Conservation (phyloP, 2,888 invertebrate species). For the Perithous albicinctus region DNA sequence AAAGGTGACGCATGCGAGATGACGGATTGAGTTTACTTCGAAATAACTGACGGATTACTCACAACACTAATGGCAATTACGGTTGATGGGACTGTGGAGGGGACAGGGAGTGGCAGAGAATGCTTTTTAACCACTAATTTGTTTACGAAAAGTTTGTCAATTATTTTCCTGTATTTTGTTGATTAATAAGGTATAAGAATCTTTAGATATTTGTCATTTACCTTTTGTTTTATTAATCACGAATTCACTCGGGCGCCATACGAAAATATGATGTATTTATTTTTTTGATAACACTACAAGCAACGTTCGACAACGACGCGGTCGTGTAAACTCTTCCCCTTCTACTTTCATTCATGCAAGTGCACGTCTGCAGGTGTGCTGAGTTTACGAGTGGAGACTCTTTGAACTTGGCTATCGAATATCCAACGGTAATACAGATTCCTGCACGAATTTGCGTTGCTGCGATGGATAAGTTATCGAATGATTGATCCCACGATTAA, state of each 20-base stretch:
- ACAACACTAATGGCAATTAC: conserved; percentile 62
- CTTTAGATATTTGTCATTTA: neutral
- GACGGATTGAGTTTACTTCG: neutral
- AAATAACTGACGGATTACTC: conserved; percentile 64
- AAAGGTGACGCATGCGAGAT: neutral
- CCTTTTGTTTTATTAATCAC: conserved; percentile 3
- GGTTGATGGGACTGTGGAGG: conserved; percentile 52
- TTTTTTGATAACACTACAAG: neutral
- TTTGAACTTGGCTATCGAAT: neutral
- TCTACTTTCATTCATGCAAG: neutral
- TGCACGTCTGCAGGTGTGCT: neutral
- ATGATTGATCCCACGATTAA: no score
- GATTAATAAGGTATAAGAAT: no score
- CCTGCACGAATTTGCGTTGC: neutral
- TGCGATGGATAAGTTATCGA: conserved; percentile 17
- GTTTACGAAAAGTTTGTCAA: neutral
- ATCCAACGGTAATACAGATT: neutral
- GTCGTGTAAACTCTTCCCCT: conserved; percentile 3
- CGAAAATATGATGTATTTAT: neutral
- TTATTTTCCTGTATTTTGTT: no score
- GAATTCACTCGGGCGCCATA: neutral
- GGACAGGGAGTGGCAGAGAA: conserved; percentile 70
- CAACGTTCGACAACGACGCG: conserved; percentile 20
- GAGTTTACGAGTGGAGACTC: neutral
- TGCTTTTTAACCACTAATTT: conserved; percentile 47